These are phyloP conservation scores for Amblyraja radiata DNA, from an alignment of 2,797 vertebrate genomes.

Conservation along the genomic window DNA sequence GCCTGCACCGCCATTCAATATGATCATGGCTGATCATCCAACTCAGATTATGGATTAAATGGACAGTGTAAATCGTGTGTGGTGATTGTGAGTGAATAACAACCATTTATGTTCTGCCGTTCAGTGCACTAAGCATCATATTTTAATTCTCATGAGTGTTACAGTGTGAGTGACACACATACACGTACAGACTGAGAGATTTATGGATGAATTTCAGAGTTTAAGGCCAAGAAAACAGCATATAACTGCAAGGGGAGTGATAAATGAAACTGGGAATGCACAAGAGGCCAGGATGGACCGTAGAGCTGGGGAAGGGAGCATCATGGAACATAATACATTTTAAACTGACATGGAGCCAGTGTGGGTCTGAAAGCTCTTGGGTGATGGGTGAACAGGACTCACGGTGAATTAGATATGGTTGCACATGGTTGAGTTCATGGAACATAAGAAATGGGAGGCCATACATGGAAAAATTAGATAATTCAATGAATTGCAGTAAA, in stretches of 20 bases:
- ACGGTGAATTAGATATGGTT: background rate
- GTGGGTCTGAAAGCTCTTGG: background rate
- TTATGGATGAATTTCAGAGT: background rate
- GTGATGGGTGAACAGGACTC: background rate
- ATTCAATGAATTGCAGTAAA: background rate
- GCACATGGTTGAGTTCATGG: background rate
- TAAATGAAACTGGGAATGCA: background rate
- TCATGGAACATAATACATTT: too few relatives aligned
- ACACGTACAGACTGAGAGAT: background rate
- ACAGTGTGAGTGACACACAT: background rate
- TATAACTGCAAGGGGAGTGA: too few relatives aligned
- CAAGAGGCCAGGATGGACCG: too few relatives aligned
- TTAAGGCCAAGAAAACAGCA: background rate
- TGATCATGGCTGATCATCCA: too few relatives aligned
- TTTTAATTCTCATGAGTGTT: too few relatives aligned
- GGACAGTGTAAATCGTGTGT: too few relatives aligned
- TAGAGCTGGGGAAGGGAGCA: too few relatives aligned
- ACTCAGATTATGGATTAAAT: background rate
- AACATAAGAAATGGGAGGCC: background rate
- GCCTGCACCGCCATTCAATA: too few relatives aligned
- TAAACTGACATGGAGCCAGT: background rate
- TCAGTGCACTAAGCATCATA: background rate
- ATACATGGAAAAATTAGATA: background rate
- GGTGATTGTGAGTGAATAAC: background rate
- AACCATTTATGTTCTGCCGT: background rate